Evolutionary conservation across 2,113 vertebrate genomes (phyloP), one percentile per base, ranked within the genome.

Genomic region (Cyanoramphus novaezelandiae): DNA sequence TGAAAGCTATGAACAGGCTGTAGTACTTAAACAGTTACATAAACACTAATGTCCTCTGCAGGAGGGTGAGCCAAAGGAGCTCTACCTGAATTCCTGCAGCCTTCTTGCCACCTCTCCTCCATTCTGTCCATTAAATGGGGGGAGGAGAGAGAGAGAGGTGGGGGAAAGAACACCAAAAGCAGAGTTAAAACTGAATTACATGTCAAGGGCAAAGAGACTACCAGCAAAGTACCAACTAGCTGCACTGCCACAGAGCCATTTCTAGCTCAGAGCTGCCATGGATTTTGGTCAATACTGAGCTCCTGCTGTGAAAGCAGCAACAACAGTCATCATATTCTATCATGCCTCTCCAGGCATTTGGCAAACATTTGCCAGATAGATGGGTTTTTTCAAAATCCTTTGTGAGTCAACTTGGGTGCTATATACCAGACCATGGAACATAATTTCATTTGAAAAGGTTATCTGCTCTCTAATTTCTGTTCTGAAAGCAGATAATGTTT

Each of bases 381-480:
- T n/a, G 12, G 6, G 6, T 70, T 75, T 79, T 76, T 74, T 59
- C 52, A 64, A 60, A 67, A 46, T 75, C 69, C 47, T 82, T 52
- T 81, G 25, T 90, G 78, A 93, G 50, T 64, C 69, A 85, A 10
- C 55, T n/a, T 63, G 37, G 17, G 25, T 49, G 69, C 43, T 39
- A 41, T 65, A 84, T 67, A 82, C 52, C 91, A 91, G 93, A 86
- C 74, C 64, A 78, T 57, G 39, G 33, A 95, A 88, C 3, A 21
- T 49, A 65, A 86, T 93, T 86, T 90, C 72, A 74, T 95, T 91
- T 86, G 55, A 69, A 96, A 95, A 96, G 49, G 65, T 96, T 92
- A 97, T 96, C 79, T 39, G 47, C 52, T 92, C 84, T 90, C 82
- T 95, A 96, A 92, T 93, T 96, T 94, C 84, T 84, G 27, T 80